A percentile compares a stretch with the other conserved stretches of the same genome.
phyloP scores from a whole-genome alignment of 2,888 invertebrate species.

The Marronus borbonicus region DNA sequence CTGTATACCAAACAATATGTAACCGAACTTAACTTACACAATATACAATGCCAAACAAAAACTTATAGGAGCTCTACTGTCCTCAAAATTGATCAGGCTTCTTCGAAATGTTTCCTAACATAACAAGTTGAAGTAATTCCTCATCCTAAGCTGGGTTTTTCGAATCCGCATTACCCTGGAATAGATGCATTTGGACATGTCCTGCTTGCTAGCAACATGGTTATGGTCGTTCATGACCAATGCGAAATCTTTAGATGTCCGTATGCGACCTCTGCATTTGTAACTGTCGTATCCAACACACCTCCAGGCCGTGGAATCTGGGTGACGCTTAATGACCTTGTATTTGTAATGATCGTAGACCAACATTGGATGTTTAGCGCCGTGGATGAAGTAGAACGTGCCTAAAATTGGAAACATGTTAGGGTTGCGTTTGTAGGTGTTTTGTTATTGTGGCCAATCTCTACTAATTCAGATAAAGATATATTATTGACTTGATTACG shows the following conservation, averaged over 20 bases:
- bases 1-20: no score
- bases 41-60: no score
- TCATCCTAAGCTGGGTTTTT: slow-evolving; percentile 4
- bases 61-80: no score
- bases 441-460: background rate
- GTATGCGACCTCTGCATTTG: slow-evolving; percentile 56
- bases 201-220: slow-evolving; percentile 16
- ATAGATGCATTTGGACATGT: slow-evolving; percentile 19
- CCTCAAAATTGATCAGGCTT: no score
- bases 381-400: slow-evolving; percentile 53
- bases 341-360: slow-evolving; percentile 54
- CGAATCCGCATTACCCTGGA: slow-evolving; percentile 2
- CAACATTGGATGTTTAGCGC: slow-evolving; percentile 56
- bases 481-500: background rate
- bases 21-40: no score
- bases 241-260: slow-evolving; percentile 53
- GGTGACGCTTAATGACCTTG: slow-evolving; percentile 50
- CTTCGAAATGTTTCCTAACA: background rate
- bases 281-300: slow-evolving; percentile 60
- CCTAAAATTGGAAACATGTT: slow-evolving; percentile 50
- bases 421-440: background rate
- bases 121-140: background rate
- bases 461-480: background rate
- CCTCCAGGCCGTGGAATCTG: slow-evolving; percentile 61
- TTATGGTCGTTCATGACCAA: slow-evolving; percentile 46